Percentiles rank a stretch among this genome's conserved stretches.
Evolutionary conservation across 2,113 vertebrate genomes (phyloP).

Genomic region (Dasyprocta punctata): DNA sequence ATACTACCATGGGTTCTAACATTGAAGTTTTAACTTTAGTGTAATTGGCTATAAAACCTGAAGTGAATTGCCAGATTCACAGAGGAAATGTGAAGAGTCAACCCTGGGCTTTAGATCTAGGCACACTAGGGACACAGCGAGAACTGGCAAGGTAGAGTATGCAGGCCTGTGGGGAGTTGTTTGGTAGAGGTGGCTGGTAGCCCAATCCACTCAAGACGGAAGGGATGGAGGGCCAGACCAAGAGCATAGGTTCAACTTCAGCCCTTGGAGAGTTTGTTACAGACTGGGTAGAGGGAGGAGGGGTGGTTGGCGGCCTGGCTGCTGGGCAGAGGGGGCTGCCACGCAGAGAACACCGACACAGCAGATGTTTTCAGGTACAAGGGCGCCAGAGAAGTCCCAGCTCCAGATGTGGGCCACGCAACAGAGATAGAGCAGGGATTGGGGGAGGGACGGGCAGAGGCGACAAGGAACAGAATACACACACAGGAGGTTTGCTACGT

Average conservation of each 20-base stretch:
- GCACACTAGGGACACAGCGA: no score
- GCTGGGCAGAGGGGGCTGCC: background rate
- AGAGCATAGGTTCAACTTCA: accelerated
- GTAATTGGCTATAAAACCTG: background rate
- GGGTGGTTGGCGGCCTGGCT: no score
- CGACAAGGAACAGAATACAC: background rate
- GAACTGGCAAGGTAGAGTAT: no score
- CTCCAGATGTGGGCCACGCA: no score
- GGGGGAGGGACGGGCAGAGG: background rate
- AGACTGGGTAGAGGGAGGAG: background rate
- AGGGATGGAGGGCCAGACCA: background rate
- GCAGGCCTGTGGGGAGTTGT: accelerated
- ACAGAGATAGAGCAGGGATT: no score
- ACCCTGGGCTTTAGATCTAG: background rate
- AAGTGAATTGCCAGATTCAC: background rate
- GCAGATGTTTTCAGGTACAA: background rate
- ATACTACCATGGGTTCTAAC: background rate
- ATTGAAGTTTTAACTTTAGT: background rate
- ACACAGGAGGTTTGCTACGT: accelerated
- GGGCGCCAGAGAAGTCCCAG: background rate
- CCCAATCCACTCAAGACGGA: background rate
- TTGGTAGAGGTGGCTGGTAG: no score
- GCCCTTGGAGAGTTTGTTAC: background rate
- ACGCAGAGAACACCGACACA: accelerated
- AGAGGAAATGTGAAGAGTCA: background rate